Percentiles rank a stretch among this genome's conserved stretches.
These are phyloP conservation scores for Cheilinus undulatus DNA, from an alignment of 2,113 vertebrate genomes.

Conservation along the genomic window DNA sequence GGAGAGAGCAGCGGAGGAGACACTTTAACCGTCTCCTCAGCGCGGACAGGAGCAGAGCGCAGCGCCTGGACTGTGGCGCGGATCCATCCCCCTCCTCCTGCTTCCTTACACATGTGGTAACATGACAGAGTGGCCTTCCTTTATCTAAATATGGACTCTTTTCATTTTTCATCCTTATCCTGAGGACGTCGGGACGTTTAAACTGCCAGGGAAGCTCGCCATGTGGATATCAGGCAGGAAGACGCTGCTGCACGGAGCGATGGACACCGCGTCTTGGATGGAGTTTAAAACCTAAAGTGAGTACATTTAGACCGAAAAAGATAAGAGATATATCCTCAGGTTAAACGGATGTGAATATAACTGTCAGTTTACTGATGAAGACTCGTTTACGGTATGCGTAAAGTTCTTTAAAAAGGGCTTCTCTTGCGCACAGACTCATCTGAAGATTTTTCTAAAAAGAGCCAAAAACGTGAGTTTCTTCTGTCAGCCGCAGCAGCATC, in stretches of 20 bases:
- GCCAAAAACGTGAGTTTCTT: neutral
- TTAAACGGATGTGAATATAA: neutral
- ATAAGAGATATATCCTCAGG: neutral
- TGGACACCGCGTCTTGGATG: slow-evolving; percentile 4
- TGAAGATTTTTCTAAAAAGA: neutral
- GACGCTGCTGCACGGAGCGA: slow-evolving; percentile 3
- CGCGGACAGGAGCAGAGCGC: slow-evolving; percentile 36
- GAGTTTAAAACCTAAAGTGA: slow-evolving; percentile 37
- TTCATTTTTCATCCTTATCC: neutral
- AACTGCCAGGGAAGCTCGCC: neutral
- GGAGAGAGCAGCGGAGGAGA: slow-evolving; percentile 39
- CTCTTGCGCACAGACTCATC: neutral
- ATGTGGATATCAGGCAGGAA: slow-evolving; percentile 6
- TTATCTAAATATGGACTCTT: neutral
- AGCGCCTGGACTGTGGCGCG: neutral
- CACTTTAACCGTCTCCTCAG: slow-evolving; percentile 43
- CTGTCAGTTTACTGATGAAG: neutral
- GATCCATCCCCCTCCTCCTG: neutral
- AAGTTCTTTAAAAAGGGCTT: neutral
- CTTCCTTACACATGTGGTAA: too few relatives aligned
- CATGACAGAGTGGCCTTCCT: neutral
- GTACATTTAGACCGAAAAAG: slow-evolving; percentile 10
- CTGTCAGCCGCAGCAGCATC: too few relatives aligned
- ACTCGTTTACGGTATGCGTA: rapidly evolving
- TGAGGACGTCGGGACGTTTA: slow-evolving; percentile 4